Percentiles rank a stretch among this genome's conserved stretches.
Conservation (phyloP, 2,113 vertebrate species). For the Pseudopodoces humilis region DNA sequence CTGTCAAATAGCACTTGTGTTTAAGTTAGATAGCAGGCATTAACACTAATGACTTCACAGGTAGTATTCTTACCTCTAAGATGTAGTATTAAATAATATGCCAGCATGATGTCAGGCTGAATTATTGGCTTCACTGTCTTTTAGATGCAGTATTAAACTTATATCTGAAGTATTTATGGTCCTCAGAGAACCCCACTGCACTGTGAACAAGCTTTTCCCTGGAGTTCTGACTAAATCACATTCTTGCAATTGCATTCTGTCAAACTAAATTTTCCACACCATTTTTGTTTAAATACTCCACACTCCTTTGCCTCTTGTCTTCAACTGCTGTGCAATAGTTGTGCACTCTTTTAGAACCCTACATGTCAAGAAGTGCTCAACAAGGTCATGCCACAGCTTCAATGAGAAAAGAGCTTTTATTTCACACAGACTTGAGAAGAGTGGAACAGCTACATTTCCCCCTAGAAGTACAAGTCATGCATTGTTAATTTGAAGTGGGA, state of each 20-base stretch:
- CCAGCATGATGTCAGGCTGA: neutral
- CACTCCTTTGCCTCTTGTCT: neutral
- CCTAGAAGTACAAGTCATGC: neutral
- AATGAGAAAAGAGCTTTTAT: neutral
- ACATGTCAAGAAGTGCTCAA: rapidly evolving
- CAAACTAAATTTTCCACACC: neutral
- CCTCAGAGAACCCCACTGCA: neutral
- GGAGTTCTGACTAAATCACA: neutral
- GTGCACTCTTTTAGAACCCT: neutral
- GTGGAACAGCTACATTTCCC: neutral
- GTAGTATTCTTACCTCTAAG: neutral
- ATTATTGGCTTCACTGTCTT: neutral
- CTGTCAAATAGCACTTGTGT: neutral
- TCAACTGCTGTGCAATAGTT: neutral
- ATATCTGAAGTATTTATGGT: neutral
- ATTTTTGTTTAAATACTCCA: neutral
- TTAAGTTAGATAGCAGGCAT: neutral
- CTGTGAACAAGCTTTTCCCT: neutral
- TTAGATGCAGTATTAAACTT: neutral
- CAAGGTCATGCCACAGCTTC: neutral
- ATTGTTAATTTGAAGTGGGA: neutral
- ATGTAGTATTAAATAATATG: neutral
- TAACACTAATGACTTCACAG: neutral
- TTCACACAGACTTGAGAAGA: neutral
- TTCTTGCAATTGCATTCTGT: neutral